phyloP scores from a whole-genome alignment of 2,888 invertebrate species.

The Eupelmus urozonus region DNA sequence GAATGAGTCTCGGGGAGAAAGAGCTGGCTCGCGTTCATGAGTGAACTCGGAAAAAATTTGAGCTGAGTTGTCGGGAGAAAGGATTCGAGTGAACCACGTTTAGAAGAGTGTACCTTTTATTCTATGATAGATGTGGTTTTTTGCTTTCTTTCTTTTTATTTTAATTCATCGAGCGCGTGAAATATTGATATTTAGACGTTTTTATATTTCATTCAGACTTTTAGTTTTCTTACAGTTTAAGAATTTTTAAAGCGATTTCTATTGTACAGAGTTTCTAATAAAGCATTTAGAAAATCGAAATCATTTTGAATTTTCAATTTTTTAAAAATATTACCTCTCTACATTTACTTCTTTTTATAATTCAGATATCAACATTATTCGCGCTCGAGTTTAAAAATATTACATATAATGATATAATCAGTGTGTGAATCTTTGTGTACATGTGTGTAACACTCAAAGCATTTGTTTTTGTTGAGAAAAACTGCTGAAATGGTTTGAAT shows the following conservation, averaged over 20 bases:
- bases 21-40: constrained; percentile 43
- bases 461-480: constrained; percentile 23
- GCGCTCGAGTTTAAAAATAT: constrained; percentile 48
- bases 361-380: constrained; percentile 28
- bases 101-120: constrained; percentile 21
- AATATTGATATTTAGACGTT: constrained; percentile 31
- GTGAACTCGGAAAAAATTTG: constrained; percentile 39
- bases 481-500: constrained; percentile 30
- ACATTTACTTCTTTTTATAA: constrained; percentile 4
- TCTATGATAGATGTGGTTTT: constrained; percentile 11
- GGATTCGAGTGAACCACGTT: constrained; percentile 42
- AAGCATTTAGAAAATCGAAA: constrained; percentile 30
- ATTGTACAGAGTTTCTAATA: constrained; percentile 7
- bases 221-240: constrained; percentile 13
- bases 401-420: constrained; percentile 41
- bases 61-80: constrained; percentile 43
- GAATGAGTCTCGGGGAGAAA: constrained; percentile 54
- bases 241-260: constrained; percentile 15
- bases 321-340: constrained; percentile 27
- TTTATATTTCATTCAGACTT: constrained; percentile 27
- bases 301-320: constrained; percentile 10
- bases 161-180: constrained; percentile 36
- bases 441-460: constrained; percentile 30
- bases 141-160: not conserved
- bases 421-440: constrained; percentile 32